Percentiles rank a stretch among this genome's conserved stretches.
phyloP scores from a whole-genome alignment of 2,113 vertebrate genomes.

The Lycaon pictus region DNA sequence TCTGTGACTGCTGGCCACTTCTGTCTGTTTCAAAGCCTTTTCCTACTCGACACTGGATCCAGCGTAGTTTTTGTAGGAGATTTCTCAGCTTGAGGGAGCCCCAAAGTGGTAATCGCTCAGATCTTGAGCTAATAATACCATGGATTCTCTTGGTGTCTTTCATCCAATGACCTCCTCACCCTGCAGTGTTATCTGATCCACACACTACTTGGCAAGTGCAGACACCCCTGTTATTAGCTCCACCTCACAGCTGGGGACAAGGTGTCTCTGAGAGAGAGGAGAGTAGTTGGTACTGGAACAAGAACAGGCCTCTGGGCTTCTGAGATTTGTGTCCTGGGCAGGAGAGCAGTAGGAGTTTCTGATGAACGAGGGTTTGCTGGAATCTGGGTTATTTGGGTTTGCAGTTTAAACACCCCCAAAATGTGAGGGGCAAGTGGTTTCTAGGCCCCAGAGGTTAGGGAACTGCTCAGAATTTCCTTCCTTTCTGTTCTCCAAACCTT shows the following conservation, averaged over 20 bases:
- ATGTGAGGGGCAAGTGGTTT: not conserved
- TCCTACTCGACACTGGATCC: not conserved
- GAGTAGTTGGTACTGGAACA: not conserved
- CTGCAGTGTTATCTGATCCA: conserved; percentile 36
- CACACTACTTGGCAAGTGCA: not conserved
- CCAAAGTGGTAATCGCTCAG: conserved; percentile 41
- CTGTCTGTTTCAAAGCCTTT: not conserved
- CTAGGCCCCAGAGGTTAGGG: not conserved
- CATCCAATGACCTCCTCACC: conserved; percentile 5
- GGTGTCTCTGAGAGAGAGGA: not conserved
- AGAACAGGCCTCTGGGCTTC: conserved; percentile 1
- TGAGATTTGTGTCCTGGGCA: not conserved
- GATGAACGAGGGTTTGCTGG: not conserved
- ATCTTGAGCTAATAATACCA: conserved; percentile 54
- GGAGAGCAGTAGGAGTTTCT: not conserved
- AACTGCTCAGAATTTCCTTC: not conserved
- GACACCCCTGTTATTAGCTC: conserved; percentile 57
- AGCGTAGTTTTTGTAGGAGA: not conserved
- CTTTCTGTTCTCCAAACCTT: not conserved
- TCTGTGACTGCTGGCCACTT: not conserved
- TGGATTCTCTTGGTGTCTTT: conserved; percentile 29
- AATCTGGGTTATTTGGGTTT: not conserved
- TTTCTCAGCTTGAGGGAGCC: not conserved
- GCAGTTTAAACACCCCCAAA: not conserved
- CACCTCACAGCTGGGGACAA: not conserved